phyloP scores from a whole-genome alignment of 2,113 vertebrate genomes.

The Aegotheles bennettii region DNA sequence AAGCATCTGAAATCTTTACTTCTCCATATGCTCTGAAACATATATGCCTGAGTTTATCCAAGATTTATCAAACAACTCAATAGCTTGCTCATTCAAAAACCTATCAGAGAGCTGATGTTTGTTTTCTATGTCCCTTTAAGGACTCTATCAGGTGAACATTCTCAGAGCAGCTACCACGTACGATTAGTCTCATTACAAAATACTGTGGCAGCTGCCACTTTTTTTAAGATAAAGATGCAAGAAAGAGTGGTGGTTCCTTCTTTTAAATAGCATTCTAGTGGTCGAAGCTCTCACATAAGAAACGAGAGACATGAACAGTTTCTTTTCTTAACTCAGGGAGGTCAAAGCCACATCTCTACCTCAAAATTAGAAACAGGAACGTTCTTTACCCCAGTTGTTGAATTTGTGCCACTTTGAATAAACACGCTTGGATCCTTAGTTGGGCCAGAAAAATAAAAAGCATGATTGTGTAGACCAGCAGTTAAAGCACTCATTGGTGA shows the following conservation, averaged over 20 bases:
- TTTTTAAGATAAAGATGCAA: neutral
- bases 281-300: neutral
- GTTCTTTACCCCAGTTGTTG: neutral
- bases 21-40: neutral
- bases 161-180: neutral
- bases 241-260: neutral
- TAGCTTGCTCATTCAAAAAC: neutral
- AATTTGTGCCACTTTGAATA: neutral
- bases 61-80: neutral
- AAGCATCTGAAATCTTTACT: neutral
- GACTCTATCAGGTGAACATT: neutral
- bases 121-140: neutral
- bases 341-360: neutral
- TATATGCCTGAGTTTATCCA: neutral
- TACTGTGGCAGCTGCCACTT: neutral
- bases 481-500: neutral
- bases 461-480: neutral
- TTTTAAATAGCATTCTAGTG: neutral
- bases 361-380: neutral
- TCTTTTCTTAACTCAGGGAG: neutral
- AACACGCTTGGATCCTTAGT: neutral
- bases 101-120: neutral
- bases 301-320: neutral
- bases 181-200: neutral
- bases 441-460: neutral